A percentile compares a stretch with the other conserved stretches of the same genome.
phyloP scores from a whole-genome alignment of 2,113 vertebrate genomes.

The Trematomus loennbergii region DNA sequence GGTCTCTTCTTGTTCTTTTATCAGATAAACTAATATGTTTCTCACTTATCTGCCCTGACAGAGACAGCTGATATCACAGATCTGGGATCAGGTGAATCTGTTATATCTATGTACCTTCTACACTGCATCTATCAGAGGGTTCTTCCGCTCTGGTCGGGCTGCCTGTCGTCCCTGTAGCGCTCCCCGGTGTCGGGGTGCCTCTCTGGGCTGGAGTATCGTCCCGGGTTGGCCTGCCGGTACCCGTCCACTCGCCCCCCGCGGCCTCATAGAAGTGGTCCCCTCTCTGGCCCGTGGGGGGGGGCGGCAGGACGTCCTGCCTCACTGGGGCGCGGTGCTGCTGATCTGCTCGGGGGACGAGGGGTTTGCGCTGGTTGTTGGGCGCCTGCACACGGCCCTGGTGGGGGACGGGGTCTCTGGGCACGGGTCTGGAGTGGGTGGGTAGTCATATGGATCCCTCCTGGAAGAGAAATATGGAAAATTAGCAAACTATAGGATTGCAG shows the following conservation, averaged over 20 bases:
- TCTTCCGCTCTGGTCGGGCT: slow-evolving; percentile 89
- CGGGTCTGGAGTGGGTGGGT: slow-evolving; percentile 63
- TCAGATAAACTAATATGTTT: slow-evolving; percentile 25
- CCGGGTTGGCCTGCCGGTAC: slow-evolving; percentile 81
- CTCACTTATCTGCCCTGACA: no score
- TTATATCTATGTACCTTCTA: slow-evolving; percentile 57
- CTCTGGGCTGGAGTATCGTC: slow-evolving; percentile 55
- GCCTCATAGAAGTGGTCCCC: slow-evolving; percentile 80
- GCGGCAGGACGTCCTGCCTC: slow-evolving; percentile 89
- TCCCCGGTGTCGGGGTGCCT: slow-evolving; percentile 11
- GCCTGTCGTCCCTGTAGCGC: slow-evolving; percentile 71
- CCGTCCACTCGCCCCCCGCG: slow-evolving; percentile 46
- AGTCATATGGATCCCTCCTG: slow-evolving; percentile 78
- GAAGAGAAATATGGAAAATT: slow-evolving; percentile 34
- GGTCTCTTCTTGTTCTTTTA: slow-evolving; percentile 1
- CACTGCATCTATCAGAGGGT: slow-evolving; percentile 90
- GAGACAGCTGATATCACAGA: neutral
- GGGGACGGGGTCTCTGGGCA: slow-evolving; percentile 44
- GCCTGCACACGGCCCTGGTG: slow-evolving; percentile 57
- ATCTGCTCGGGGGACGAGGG: slow-evolving; percentile 47
- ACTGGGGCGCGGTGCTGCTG: slow-evolving; percentile 81
- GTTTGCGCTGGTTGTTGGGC: slow-evolving; percentile 78
- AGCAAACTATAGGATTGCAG: neutral
- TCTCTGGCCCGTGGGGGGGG: slow-evolving; percentile 73
- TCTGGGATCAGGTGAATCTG: neutral